Base-by-base conservation (phyloP, 2,888 invertebrate genomes). In the Lapara coniferarum region DNA sequence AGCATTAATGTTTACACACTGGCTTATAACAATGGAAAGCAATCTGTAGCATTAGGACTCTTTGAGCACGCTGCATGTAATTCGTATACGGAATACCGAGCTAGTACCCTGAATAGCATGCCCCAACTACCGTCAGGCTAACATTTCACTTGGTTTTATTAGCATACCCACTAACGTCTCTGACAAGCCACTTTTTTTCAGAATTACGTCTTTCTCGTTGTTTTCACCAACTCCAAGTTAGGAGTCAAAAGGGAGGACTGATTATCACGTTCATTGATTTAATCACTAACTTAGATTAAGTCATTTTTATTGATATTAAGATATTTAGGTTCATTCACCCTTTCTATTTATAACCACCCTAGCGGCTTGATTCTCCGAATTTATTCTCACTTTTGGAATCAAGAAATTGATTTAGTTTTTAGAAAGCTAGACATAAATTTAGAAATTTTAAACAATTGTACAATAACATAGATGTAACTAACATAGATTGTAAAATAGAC, bases 11-110 rank as follows among this genome's bases (percentile, higher is more conserved):
- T 30, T 46, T 46, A 56, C 19, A 66, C 7, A 30, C 6, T 55
- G 16, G 52, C 37, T 69, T 51, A 52, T 58, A 68, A 46, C 77
- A 82, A 82, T 87, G 84, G 88, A 87, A 89, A 88, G 89, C 87
- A 90, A 87, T 87, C 84, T 84, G 77, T 74, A 74, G 72, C 75
- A 72, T 69, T 70, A 72, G 56, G 70, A 71, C 69, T 77, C 80
- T 80, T 81, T 82, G 78, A 85, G 90, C 89, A 89, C 87, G 91
- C 80, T 81, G 90, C 89, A 91, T 90, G 90, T 70, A 73, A 46
- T 44, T 53, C 44, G 58, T 63, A 57, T 53, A 19, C 25, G 68
- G 53, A 53, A 63, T 63, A 19, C 53, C 30, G 52, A 71, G 70
- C 49, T 75, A 74, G 71, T 69, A 53, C 37, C 71, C 72, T 66